phyloP scores from a whole-genome alignment of 2,797 vertebrate genomes.

The Mormyrus hasselquistii region DNA sequence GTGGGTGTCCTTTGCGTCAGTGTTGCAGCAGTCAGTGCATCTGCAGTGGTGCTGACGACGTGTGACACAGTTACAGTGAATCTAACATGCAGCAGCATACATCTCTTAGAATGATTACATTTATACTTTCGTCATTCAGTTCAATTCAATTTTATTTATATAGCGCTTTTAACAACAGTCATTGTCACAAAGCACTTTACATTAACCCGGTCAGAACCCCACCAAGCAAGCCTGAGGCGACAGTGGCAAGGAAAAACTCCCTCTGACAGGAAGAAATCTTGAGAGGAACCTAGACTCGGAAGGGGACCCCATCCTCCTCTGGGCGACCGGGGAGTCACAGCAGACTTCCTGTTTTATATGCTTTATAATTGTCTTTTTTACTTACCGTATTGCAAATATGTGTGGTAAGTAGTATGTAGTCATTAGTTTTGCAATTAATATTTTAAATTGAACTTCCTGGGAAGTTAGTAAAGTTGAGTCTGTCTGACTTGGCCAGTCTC shows the following conservation, averaged over 20 bases:
- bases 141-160: too few species aligned
- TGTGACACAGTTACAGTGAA: not conserved
- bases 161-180: too few species aligned
- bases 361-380: not conserved
- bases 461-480: not conserved
- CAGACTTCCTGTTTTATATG: not conserved
- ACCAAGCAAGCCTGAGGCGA: too few species aligned
- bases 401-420: not conserved
- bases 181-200: too few species aligned
- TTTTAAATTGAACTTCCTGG: not conserved
- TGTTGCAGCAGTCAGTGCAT: not conserved
- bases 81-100: not conserved
- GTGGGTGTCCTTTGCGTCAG: not conserved
- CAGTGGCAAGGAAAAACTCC: too few species aligned
- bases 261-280: too few species aligned
- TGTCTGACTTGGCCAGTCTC: not conserved
- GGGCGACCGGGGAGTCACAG: not conserved
- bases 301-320: too few species aligned
- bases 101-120: not conserved
- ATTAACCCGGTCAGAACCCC: too few species aligned
- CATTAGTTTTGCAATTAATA: not conserved
- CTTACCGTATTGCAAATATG: not conserved
- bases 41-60: not conserved
- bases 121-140: not conserved
- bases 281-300: too few species aligned